Evolutionary conservation across 1,140 invertebrate genomes (phyloP).

Genomic region (Tetramorium simillimum): DNA sequence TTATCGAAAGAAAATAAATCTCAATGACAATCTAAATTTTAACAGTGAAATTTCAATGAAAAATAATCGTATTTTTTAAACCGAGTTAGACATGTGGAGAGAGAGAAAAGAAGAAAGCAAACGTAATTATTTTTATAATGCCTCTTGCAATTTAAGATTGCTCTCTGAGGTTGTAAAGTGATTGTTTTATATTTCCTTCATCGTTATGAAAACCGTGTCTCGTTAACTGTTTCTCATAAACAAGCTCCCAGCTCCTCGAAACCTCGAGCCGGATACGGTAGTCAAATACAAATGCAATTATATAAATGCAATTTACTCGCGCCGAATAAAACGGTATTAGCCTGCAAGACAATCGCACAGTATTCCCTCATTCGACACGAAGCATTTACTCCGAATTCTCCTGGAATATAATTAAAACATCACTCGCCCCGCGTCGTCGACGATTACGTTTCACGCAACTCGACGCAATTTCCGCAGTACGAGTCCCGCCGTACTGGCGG

Average conservation of each 20-base stretch:
- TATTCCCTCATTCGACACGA: background rate
- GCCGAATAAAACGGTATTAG: constrained; percentile 41
- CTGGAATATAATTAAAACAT: constrained; percentile 54
- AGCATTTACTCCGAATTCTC: constrained; percentile 30
- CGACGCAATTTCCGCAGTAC: constrained; percentile 23
- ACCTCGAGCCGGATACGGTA: constrained; percentile 2
- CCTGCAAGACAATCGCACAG: background rate
- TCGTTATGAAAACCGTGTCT: background rate
- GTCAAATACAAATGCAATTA: constrained; percentile 46
- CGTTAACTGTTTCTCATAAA: background rate
- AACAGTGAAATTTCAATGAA: background rate
- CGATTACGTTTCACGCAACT: constrained; percentile 42
- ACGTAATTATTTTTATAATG: background rate
- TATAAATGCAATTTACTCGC: constrained; percentile 39
- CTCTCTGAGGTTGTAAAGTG: background rate
- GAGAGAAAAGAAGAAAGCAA: background rate
- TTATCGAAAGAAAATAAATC: background rate
- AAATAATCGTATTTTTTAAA: background rate
- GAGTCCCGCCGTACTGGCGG: background rate
- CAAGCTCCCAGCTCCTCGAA: background rate
- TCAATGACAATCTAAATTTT: background rate
- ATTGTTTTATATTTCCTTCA: background rate
- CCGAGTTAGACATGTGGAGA: background rate
- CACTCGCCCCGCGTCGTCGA: background rate
- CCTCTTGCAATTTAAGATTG: constrained; percentile 24